Conservation (phyloP, 2,888 invertebrate species). For the Ophioninae sp. region DNA sequence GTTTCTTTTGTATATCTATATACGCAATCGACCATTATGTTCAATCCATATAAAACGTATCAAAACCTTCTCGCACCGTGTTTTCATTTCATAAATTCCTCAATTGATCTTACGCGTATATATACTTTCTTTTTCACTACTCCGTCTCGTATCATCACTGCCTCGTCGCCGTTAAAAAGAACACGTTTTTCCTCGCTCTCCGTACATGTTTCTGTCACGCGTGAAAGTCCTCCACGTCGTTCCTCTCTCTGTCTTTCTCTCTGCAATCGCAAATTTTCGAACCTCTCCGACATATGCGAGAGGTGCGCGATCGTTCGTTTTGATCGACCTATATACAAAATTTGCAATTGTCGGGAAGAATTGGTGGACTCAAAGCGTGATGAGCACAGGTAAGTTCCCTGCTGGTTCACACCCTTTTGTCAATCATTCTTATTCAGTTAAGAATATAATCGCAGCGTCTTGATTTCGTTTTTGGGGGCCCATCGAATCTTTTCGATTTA, state of each 20-base stretch:
- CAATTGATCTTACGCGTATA: constrained; percentile 46
- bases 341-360: constrained; percentile 63
- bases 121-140: constrained; percentile 21
- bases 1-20: constrained; percentile 59
- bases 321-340: constrained; percentile 70
- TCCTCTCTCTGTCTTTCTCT: neutral
- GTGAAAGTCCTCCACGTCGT: neutral
- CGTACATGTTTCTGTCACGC: neutral
- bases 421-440: constrained; percentile 7
- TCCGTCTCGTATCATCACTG: constrained; percentile 1
- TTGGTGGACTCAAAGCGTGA: constrained; percentile 49
- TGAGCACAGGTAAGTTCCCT: constrained; percentile 30
- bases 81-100: constrained; percentile 54
- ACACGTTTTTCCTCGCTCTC: neutral
- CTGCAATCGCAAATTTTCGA: neutral
- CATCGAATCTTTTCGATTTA: constrained; percentile 2
- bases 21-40: constrained; percentile 67
- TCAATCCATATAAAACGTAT: constrained; percentile 79
- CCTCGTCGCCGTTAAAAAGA: neutral
- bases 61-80: constrained; percentile 72
- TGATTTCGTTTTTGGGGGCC: neutral
- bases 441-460: constrained; percentile 22
- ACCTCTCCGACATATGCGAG: neutral
- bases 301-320: constrained; percentile 13
- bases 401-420: neutral